phyloP scores from a whole-genome alignment of 2,888 invertebrate species.

The Orthosia gracilis region DNA sequence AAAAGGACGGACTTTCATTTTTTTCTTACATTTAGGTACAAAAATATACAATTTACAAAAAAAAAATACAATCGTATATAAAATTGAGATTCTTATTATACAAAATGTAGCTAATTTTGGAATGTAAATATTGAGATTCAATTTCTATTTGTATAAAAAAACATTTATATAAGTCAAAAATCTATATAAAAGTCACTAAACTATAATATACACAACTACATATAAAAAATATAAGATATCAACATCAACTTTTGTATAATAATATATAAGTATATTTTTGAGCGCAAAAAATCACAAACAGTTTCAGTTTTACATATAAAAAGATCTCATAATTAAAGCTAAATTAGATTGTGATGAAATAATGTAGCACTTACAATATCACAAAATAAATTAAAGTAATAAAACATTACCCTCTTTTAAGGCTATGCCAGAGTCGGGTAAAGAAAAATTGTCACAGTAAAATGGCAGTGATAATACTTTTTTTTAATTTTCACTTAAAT shows the following conservation, averaged over 20 bases:
- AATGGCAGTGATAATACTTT: constrained; percentile 49
- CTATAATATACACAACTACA: neutral
- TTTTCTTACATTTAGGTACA: constrained; percentile 51
- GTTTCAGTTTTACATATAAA: constrained; percentile 22
- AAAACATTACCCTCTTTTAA: neutral
- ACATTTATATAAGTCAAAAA: constrained; percentile 3
- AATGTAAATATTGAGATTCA: constrained; percentile 52
- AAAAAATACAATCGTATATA: neutral
- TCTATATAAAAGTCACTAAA: neutral
- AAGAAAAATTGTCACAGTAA: constrained; percentile 5
- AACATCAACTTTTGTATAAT: constrained; percentile 35
- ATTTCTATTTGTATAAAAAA: constrained; percentile 2
- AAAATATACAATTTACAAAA: constrained; percentile 1
- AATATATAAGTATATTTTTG: constrained; percentile 38
- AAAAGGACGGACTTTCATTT: constrained; percentile 76
- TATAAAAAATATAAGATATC: constrained; percentile 12
- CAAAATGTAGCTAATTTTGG: constrained; percentile 41
- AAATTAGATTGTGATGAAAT: constrained; percentile 14
- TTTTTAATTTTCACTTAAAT: neutral
- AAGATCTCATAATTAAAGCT: constrained; percentile 33
- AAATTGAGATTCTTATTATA: constrained; percentile 4
- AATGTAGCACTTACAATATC: neutral
- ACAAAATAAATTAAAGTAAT: constrained; percentile 25
- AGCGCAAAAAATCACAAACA: constrained; percentile 53
- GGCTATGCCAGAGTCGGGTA: neutral